phyloP scores from a whole-genome alignment of 2,797 vertebrate species.

The Streptopelia turtur region DNA sequence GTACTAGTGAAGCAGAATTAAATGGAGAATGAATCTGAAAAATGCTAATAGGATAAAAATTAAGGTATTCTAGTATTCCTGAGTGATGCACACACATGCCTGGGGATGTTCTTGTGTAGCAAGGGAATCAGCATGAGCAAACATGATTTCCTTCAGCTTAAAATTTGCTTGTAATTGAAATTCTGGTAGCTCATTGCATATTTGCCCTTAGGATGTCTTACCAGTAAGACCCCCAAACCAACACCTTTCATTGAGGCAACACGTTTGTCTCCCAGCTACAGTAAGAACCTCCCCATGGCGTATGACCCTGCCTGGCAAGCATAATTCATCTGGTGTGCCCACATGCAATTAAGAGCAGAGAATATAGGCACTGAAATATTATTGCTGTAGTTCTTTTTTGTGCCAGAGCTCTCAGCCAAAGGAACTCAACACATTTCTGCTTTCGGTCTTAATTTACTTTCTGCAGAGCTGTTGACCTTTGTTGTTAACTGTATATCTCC shows the following conservation, averaged over 20 bases:
- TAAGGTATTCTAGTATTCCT: not conserved
- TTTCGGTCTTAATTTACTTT: slow-evolving; percentile 26
- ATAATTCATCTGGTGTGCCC: not conserved
- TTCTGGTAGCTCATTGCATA: not conserved
- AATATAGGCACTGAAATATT: not conserved
- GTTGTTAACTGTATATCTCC: slow-evolving; percentile 21
- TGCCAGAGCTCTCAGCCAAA: not conserved
- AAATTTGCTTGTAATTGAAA: not conserved
- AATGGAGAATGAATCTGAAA: not conserved
- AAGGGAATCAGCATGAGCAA: not conserved
- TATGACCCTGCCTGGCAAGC: not conserved
- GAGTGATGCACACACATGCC: not conserved
- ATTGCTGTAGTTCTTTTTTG: not conserved
- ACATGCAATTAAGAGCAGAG: fast-evolving
- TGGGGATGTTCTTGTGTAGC: fast-evolving
- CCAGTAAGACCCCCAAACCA: not conserved
- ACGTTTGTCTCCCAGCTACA: not conserved
- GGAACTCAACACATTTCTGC: not conserved
- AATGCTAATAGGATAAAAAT: not conserved
- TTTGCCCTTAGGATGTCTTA: not conserved
- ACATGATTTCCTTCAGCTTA: not conserved
- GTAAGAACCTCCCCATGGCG: not conserved
- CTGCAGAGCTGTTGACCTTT: not conserved
- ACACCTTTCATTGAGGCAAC: not conserved
- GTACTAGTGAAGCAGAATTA: not conserved